phyloP scores from a whole-genome alignment of 2,797 vertebrate genomes.

The Phoebastria nigripes region DNA sequence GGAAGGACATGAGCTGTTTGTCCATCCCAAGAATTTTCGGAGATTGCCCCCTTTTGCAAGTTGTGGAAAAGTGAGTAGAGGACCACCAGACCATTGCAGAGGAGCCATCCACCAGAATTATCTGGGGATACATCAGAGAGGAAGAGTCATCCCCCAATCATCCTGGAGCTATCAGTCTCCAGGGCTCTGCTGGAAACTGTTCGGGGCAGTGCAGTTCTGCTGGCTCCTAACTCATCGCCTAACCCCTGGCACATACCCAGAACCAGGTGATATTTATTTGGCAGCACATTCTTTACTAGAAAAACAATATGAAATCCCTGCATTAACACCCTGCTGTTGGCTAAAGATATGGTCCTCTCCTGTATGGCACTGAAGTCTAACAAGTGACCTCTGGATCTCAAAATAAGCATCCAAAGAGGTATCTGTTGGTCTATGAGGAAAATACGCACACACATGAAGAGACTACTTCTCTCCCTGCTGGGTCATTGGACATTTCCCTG shows the following conservation, averaged over 20 bases:
- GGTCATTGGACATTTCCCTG: neutral
- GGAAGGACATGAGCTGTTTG: neutral
- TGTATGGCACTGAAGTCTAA: neutral
- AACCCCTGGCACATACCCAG: neutral
- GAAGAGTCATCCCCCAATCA: neutral
- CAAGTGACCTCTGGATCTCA: neutral
- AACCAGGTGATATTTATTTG: neutral
- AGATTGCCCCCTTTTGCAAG: neutral
- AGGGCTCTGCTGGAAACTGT: neutral
- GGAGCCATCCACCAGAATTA: neutral
- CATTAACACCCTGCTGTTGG: neutral
- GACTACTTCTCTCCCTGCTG: neutral
- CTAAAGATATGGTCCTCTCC: neutral
- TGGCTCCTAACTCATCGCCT: neutral
- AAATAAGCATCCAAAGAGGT: neutral
- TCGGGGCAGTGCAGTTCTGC: neutral
- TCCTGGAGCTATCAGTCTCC: neutral
- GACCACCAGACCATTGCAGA: neutral
- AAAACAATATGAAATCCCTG: neutral
- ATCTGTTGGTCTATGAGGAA: neutral
- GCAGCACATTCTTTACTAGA: neutral
- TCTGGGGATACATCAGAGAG: neutral
- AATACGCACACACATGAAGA: rapidly evolving
- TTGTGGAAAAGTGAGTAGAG: neutral
- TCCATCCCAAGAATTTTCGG: neutral